Percentiles rank a stretch among this genome's conserved stretches.
Conservation (phyloP, 2,797 vertebrate species). For the Okamejei kenojei region DNA sequence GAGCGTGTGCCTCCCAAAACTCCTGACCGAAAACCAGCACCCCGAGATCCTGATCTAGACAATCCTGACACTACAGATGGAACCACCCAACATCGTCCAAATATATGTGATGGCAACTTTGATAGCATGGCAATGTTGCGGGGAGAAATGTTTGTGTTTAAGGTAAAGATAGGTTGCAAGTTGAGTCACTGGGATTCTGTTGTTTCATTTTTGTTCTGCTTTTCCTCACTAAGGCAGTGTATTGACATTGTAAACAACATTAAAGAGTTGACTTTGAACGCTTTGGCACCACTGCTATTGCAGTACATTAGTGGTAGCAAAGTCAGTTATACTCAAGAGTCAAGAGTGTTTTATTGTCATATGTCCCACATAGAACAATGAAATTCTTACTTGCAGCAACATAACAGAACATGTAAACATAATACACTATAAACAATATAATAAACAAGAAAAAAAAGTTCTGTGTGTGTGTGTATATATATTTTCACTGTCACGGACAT, state of each 20-base stretch:
- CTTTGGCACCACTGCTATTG: not conserved
- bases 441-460: too few relatives aligned
- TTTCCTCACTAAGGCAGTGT: not conserved
- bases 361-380: too few relatives aligned
- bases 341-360: too few relatives aligned
- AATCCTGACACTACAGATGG: conserved; percentile 69
- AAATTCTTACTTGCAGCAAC: too few relatives aligned
- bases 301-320: not conserved
- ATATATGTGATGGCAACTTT: conserved; percentile 92
- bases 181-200: not conserved
- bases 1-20: conserved; percentile 44
- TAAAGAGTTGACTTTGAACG: too few relatives aligned
- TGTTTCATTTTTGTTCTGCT: not conserved
- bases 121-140: conserved; percentile 84
- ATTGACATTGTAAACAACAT: not conserved
- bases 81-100: conserved; percentile 81
- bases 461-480: too few relatives aligned
- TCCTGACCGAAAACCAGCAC: conserved; percentile 45
- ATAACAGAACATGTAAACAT: too few relatives aligned
- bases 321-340: not conserved
- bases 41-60: conserved; percentile 65
- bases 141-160: conserved; percentile 98
- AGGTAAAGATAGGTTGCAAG: conserved; percentile 58
- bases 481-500: too few relatives aligned
- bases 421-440: too few relatives aligned